phyloP scores from a whole-genome alignment of 1,140 invertebrate species.

The Mylabris phalerata region DNA sequence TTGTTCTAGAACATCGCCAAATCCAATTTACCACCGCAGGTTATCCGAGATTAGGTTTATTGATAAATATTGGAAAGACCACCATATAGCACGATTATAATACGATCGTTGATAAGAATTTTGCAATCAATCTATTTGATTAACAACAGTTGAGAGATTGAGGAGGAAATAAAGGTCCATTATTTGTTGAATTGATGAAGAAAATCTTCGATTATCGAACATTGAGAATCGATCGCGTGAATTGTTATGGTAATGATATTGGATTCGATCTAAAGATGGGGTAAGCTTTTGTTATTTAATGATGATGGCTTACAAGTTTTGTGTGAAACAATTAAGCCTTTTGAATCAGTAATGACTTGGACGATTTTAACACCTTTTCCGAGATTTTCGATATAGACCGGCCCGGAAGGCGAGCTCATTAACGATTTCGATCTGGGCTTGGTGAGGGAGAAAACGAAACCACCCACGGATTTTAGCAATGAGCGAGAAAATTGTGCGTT shows the following conservation, averaged over 20 bases:
- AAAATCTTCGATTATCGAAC: background rate
- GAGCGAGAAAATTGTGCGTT: too few species aligned
- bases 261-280: too few species aligned
- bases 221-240: slow-evolving; percentile 2
- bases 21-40: slow-evolving; percentile 12
- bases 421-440: too few species aligned
- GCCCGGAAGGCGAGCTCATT: too few species aligned
- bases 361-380: background rate
- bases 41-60: slow-evolving; percentile 2
- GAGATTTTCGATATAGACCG: too few species aligned
- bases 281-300: slow-evolving; percentile 9
- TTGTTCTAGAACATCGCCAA: background rate
- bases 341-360: background rate
- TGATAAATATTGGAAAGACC: background rate
- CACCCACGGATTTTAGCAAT: too few species aligned
- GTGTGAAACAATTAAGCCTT: slow-evolving; percentile 16
- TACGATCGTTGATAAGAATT: too few species aligned
- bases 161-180: too few species aligned
- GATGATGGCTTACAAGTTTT: background rate
- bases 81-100: slow-evolving; percentile 5
- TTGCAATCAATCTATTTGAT: too few species aligned
- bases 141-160: too few species aligned
- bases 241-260: slow-evolving; percentile 13
- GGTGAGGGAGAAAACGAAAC: too few species aligned
- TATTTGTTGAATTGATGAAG: too few species aligned